These are phyloP conservation scores for Rhyacichthys aspro DNA, from an alignment of 2,797 vertebrate genomes.

Conservation along the genomic window DNA sequence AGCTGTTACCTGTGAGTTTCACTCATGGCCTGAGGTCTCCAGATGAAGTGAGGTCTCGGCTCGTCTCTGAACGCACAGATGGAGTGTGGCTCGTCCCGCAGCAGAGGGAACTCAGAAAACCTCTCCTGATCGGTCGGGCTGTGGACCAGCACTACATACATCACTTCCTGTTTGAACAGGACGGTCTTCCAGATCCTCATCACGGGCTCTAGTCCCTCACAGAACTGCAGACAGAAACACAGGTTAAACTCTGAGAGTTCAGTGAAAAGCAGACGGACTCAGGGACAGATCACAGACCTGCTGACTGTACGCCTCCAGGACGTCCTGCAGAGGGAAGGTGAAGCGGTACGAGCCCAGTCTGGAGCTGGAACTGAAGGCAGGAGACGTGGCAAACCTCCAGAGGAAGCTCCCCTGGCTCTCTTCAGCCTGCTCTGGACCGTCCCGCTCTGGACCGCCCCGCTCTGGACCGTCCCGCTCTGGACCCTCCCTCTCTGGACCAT, in stretches of 20 bases:
- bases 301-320: constrained; percentile 51
- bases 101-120: constrained; percentile 25
- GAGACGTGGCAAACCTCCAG: constrained; percentile 59
- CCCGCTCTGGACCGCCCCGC: background rate
- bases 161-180: constrained; percentile 51
- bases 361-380: constrained; percentile 55
- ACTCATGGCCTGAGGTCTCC: constrained; percentile 67
- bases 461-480: background rate
- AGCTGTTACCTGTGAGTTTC: constrained; percentile 24
- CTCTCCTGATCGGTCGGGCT: background rate
- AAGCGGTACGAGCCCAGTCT: constrained; percentile 66
- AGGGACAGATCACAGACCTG: too few species aligned
- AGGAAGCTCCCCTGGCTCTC: constrained; percentile 32
- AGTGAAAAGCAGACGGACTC: too few species aligned
- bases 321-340: constrained; percentile 53
- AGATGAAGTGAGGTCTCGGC: constrained; percentile 24
- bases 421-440: background rate
- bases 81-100: constrained; percentile 3
- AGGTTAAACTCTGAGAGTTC: too few species aligned
- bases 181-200: constrained; percentile 51
- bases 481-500: background rate
- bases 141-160: constrained; percentile 59
- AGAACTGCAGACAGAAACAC: constrained; percentile 35
- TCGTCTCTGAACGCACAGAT: constrained; percentile 42
- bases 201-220: constrained; percentile 14